A percentile compares a stretch with the other conserved stretches of the same genome.
Evolutionary conservation across 2,888 invertebrate species (phyloP).

Genomic region (Plagiodera versicolora): DNA sequence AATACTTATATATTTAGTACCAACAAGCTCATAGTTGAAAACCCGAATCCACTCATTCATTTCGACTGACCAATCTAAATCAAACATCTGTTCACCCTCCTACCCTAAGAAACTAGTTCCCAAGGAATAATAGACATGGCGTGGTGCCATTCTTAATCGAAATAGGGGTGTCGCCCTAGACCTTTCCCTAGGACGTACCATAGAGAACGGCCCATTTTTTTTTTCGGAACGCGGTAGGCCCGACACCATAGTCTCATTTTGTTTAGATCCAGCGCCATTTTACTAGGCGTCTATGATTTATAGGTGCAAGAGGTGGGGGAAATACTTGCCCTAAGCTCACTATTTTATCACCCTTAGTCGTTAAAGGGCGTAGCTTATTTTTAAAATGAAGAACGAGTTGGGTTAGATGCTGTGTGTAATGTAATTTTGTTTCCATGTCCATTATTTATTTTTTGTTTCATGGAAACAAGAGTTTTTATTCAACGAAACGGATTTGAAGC

Average conservation of each 20-base stretch:
- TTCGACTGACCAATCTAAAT: no score
- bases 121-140: background rate
- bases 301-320: background rate
- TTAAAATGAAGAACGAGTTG: no score
- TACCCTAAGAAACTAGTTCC: background rate
- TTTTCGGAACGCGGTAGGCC: background rate
- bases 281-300: background rate
- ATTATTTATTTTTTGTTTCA: no score
- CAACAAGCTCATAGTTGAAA: no score
- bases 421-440: no score
- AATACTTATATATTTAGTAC: no score
- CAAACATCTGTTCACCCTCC: background rate
- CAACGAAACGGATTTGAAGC: no score
- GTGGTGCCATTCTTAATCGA: constrained; percentile 12
- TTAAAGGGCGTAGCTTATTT: no score
- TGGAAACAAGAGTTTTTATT: no score
- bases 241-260: constrained; percentile 2
- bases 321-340: background rate
- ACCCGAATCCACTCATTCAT: no score
- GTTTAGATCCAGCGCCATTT: background rate
- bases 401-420: no score
- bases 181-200: constrained; percentile 13
- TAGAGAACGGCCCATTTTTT: constrained; percentile 15
- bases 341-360: no score
- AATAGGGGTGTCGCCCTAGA: constrained; percentile 18